phyloP scores from a whole-genome alignment of 2,797 vertebrate species.

The Aldrovandia affinis region DNA sequence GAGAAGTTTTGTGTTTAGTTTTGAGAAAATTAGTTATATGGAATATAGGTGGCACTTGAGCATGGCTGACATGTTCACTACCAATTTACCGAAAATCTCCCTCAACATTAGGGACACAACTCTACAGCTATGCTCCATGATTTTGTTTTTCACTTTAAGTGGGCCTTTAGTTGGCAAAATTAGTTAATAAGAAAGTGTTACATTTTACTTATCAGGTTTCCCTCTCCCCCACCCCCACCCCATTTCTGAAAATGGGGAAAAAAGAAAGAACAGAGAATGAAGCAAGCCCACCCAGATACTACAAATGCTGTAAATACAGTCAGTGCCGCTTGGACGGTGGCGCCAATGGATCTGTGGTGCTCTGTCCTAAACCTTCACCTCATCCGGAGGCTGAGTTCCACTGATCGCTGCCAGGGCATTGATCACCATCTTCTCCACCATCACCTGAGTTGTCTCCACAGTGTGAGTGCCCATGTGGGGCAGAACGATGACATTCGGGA shows the following conservation, averaged over 20 bases:
- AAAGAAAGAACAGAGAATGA: background rate
- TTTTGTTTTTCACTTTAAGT: background rate
- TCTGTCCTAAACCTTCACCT: slow-evolving; percentile 58
- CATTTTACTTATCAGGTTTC: background rate
- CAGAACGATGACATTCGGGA: slow-evolving; percentile 70
- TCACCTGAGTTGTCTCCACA: slow-evolving; percentile 48
- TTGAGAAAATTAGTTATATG: background rate
- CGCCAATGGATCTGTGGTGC: background rate
- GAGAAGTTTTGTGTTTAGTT: too few relatives aligned
- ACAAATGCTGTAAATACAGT: background rate
- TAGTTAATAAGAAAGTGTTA: background rate
- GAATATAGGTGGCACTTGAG: background rate
- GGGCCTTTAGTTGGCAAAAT: too few relatives aligned
- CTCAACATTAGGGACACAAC: too few relatives aligned
- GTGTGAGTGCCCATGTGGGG: slow-evolving; percentile 71
- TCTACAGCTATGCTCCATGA: background rate
- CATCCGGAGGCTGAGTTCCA: slow-evolving; percentile 60
- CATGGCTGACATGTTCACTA: background rate
- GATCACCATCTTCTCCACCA: slow-evolving; percentile 67
- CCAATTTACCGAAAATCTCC: background rate
- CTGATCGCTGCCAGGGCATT: slow-evolving; percentile 67
- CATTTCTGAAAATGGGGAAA: background rate
- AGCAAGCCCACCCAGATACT: background rate
- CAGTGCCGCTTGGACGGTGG: background rate
- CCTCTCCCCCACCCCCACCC: too few relatives aligned